Evolutionary conservation across 2,888 invertebrate genomes (phyloP), one percentile per base, ranked within the genome.

Genomic region (Itoplectis maculator): DNA sequence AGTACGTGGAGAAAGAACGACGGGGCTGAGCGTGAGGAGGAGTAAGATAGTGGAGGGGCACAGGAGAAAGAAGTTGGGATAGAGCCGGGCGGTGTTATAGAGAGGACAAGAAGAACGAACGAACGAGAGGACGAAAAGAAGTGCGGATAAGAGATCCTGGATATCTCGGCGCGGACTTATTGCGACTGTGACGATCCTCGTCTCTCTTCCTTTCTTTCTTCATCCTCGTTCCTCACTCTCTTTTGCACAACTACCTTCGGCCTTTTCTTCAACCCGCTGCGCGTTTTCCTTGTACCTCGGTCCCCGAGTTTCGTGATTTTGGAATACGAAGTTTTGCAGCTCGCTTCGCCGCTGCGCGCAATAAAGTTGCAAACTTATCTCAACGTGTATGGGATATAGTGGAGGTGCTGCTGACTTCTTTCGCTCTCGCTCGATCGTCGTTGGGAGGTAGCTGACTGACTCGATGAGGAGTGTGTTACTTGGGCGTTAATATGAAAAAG

Each of bases 311-410:
- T 73, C 68, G 84, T 86, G 84, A 88, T 88, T 87, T 89, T 83
- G 85, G 83, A 86, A 86, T 85, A 88, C 86, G 84, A 90, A 90
- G 86, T 89, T 87, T 82, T 69, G 73, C 81, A 35, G 68, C 68
- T 20, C 51, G 29, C 79, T 18, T n/a, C 45, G 9, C 54, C 84
- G 63, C 45, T 45, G 68, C 82, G 85, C 85, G 82, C 81, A 75
- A 84, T 83, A 73, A 79, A 88, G 88, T 86, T 90, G 85, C 77
- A 85, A 89, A 90, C 89, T 90, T 89, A 87, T 87, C 84, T 83
- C 75, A 68, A n/a, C 86, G 75, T 83, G 84, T 85, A 76, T 80
- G 84, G n/a, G n/a, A n/a, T n/a, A n/a, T n/a, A n/a, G n/a, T n/a
- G n/a, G n/a, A n/a, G n/a, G n/a, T n/a, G n/a, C n/a, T n/a, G n/a